These are phyloP conservation scores for Syndactyla subalaris DNA, from an alignment of 2,797 vertebrate genomes.

Conservation along the genomic window DNA sequence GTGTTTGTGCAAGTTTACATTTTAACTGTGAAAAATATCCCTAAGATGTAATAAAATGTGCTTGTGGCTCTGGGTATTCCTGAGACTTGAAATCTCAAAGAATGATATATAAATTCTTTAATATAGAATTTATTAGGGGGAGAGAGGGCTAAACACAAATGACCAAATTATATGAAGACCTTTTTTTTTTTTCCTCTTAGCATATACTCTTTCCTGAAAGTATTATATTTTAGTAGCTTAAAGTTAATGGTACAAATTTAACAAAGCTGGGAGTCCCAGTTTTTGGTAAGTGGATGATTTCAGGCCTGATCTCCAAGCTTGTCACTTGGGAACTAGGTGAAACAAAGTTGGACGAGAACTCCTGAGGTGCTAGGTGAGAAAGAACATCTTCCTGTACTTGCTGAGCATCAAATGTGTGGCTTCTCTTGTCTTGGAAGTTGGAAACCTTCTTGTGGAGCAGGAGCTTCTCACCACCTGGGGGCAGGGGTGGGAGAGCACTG, in stretches of 20 bases:
- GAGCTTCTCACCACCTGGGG: neutral
- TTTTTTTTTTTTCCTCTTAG: neutral
- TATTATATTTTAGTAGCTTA: neutral
- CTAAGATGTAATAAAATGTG: neutral
- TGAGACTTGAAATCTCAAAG: neutral
- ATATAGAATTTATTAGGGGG: neutral
- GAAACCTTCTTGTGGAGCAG: neutral
- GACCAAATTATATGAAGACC: neutral
- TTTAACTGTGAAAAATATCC: neutral
- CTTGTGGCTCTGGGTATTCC: neutral
- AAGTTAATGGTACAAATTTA: neutral
- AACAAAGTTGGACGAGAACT: neutral
- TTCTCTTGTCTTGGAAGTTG: neutral
- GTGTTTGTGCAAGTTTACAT: neutral
- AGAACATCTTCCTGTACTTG: neutral
- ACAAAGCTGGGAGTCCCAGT: neutral
- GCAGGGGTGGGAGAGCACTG: neutral
- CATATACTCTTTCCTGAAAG: neutral
- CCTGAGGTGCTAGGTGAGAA: neutral
- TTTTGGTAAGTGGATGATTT: neutral
- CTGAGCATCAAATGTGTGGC: neutral
- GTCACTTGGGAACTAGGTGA: rapidly evolving
- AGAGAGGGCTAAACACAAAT: neutral
- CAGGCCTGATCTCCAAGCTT: neutral
- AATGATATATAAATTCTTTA: neutral